Evolutionary conservation across 1,140 invertebrate genomes (phyloP), one percentile per base, ranked within the genome.

Genomic region (Ostrea edulis): DNA sequence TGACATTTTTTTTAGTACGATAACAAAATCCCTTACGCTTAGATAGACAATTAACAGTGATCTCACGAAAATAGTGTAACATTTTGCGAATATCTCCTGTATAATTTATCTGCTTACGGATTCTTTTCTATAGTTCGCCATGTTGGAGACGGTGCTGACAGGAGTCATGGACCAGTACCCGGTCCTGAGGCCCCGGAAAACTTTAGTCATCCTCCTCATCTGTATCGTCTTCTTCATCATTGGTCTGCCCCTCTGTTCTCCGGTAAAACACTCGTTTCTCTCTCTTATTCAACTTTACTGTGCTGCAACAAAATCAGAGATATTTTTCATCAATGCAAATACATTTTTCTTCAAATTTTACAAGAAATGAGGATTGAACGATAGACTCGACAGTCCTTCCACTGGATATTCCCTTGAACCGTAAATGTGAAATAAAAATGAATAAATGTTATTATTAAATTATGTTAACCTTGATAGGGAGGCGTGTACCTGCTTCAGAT

Each of bases 401-500:
- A 8, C 7, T 20, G 55, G 17, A 20, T 20, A 62, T 20, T 62
- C 17, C 5, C n/a, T 17, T 0, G 20, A 58, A 0, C 12, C 4
- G 55, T n/a, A 62, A 17, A 20, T 62, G 12, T 20, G 55, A n/a
- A 17, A 62, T 2, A 3, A 62, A 20, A n/a, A 20, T 20, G 12
- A 62, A 62, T n/a, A 62, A 17, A 55, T 17, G 17, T n/a, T 62
- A 17, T 62, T 62, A 20, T 20, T 20, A 4, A 62, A 62, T 20
- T 1, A 65, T 29, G 8, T 81, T 29, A 29, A 8, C 44, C 22
- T 86, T 62, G 52, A 52, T 86, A 95, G 93, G 94, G 97, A 91
- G 97, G 97, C 5, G 97, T 97, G 96, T 97, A 97, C 93, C 97
- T 97, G 96, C 94, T 98, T 9, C 97, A 98, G 92, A 92, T 98